Evolutionary conservation across 2,113 vertebrate genomes (phyloP), one percentile per base, ranked within the genome.

Genomic region (Protomyctophum bolini): DNA sequence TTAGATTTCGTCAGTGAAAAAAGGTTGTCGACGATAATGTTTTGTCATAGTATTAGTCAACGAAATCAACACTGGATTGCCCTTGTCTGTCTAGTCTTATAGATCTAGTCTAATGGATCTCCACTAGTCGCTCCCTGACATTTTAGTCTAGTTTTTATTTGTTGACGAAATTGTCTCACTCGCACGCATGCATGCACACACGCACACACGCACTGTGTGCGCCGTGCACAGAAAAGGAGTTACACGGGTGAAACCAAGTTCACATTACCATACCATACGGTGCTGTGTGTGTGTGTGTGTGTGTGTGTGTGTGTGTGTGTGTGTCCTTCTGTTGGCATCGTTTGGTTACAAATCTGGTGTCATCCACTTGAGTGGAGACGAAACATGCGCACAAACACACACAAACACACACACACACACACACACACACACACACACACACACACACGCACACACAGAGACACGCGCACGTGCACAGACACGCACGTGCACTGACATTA

Each of bases 181-280:
- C 5, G 33, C 33, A 41, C 33, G 5, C 33, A 41, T 3, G 0
- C 33, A 41, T 3, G 33, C 33, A 6, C 33, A 0, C 33, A 41
- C 33, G 33, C 33, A 41, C 33, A 2, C 33, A 41, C 33, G 33
- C 33, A 41, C 33, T 21, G 21, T 21, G 21, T 21, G 21, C 21
- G 21, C 21, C 21, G 21, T 21, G 21, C 21, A 2, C 21, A 21
- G 33, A 2, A 41, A 41, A 41, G 3, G 33, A 41, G 33, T 41
- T 41, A 41, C 33, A 41, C 92, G 94, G 97, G 96, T 97, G 96
- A 98, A 97, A 91, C 92, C 88, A 87, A 94, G 96, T 98, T 98
- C 97, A 98, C 96, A 98, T 98, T 98, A 96, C 92, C 97, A 98
- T 98, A 95, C 90, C 58, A 47, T 12, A 88, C 54, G 56, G 54